Evolutionary conservation across 2,113 vertebrate species (phyloP), one percentile per base, ranked within the genome.

Genomic region (Donacobius atricapilla): DNA sequence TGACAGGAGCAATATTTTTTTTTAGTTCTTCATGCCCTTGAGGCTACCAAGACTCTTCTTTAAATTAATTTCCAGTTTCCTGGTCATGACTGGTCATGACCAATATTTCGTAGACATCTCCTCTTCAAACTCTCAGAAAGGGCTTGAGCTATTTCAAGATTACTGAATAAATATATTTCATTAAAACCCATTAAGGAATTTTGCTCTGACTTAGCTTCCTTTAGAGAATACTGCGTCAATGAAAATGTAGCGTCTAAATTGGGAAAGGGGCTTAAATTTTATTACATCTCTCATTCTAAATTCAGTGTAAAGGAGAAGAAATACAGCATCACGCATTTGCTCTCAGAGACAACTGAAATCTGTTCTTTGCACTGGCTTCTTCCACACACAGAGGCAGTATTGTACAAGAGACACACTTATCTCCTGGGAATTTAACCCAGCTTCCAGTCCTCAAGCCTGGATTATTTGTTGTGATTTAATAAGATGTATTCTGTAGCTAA

Each of bases 381-480:
- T 90, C 54, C 37, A 63, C 37, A n/a, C 13, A 65, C 28, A 31
- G 28, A 65, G n/a, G 9, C 3, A 5, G 9, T 17, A 42, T 39
- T 10, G 27, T 58, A 42, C 13, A 69, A 47, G 56, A 93, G 31
- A 63, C 22, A 35, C 13, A 31, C 4, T 78, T 64, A 20, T 45
- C n/a, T 72, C 54, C 30, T 30, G 7, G 39, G 54, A 78, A 12
- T 93, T 79, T 42, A 84, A 65, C 30, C 56, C 33, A 87, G 18
- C 22, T 72, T 86, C 47, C 19, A 60, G 35, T 80, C 40, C 58
- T 53, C 40, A 77, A 83, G 42, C 22, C 76, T 83, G 64, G 54
- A 88, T 80, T 94, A 83, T 86, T 94, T 95, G 79, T 73, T 93
- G 71, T 90, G 60, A 76, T 90, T 77, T 94, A 93, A 83, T 78